Percentiles rank a stretch among this genome's conserved stretches.
Evolutionary conservation across 1,140 invertebrate species (phyloP).

Genomic region (Octopus sinensis): DNA sequence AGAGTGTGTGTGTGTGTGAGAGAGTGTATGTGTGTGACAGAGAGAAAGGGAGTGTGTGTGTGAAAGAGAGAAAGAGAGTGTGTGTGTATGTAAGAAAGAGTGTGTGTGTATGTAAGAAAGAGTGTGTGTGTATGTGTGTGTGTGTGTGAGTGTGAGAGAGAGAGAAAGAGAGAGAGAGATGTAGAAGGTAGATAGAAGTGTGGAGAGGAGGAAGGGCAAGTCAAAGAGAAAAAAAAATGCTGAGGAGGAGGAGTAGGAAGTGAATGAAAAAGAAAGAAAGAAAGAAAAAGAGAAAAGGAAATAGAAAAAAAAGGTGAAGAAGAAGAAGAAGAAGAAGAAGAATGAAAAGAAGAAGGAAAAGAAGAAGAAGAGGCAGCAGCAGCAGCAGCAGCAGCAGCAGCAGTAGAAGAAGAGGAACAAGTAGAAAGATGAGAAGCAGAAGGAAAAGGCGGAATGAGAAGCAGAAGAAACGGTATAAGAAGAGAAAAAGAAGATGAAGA

Average conservation of each 20-base stretch:
- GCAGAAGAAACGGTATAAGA: background rate
- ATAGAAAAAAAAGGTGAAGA: slow-evolving; percentile 9
- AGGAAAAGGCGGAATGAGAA: background rate
- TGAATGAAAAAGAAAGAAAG: background rate
- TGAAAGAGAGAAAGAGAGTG: background rate
- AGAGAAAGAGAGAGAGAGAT: too few species aligned
- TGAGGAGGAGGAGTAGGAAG: too few species aligned
- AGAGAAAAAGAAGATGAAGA: background rate
- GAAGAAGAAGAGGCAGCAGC: background rate
- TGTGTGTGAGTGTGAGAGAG: too few species aligned
- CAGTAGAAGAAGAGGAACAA: slow-evolving; percentile 3
- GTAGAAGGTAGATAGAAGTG: background rate
- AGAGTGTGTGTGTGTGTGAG: background rate
- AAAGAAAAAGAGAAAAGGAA: slow-evolving; percentile 11
- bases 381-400: slow-evolving; percentile 7
- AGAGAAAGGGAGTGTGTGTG: slow-evolving; percentile 6
- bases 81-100: slow-evolving; percentile 2
- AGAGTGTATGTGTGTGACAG: background rate
- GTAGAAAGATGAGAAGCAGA: slow-evolving; percentile 2
- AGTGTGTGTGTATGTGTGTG: too few species aligned
- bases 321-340: slow-evolving; percentile 12
- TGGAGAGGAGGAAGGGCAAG: too few species aligned
- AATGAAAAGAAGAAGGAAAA: slow-evolving; percentile 14
- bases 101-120: background rate
- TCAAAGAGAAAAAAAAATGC: too few species aligned